These are phyloP conservation scores for Pelagia noctiluca DNA, from an alignment of 30 jellyfish, hydroid and myxozoan species.

Conservation along the genomic window DNA sequence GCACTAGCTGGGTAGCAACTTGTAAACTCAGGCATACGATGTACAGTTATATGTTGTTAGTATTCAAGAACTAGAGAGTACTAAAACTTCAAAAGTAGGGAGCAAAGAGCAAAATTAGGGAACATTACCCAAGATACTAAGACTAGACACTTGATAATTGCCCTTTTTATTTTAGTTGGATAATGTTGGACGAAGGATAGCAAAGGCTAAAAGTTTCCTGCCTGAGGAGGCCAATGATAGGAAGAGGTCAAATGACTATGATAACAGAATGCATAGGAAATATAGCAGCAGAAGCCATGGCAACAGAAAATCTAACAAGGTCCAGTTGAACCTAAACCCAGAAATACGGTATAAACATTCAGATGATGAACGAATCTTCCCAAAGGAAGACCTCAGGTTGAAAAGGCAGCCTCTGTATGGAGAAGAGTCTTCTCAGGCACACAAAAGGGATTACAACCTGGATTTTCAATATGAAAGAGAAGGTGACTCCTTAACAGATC, in stretches of 20 bases:
- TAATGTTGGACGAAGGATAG: constrained; percentile 56
- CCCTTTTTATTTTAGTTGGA: constrained; percentile 44
- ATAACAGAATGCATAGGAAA: constrained; percentile 23
- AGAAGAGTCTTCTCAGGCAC: background rate
- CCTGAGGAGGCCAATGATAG: constrained; percentile 2
- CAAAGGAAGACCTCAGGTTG: background rate
- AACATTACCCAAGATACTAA: too few species aligned
- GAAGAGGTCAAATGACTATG: background rate
- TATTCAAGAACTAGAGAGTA: too few species aligned
- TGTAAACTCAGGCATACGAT: too few species aligned
- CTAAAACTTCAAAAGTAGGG: too few species aligned
- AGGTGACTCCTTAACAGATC: constrained; percentile 11
- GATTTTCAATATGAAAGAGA: constrained; percentile 61
- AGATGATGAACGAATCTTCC: constrained; percentile 1
- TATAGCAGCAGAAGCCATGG: constrained; percentile 21
- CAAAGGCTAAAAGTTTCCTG: constrained; percentile 28
- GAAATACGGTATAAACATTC: constrained; percentile 23
- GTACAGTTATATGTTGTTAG: too few species aligned
- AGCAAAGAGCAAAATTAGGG: too few species aligned
- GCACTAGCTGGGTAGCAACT: too few species aligned
- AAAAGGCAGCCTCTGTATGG: constrained; percentile 22
- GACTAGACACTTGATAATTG: too few species aligned
- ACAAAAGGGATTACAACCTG: background rate
- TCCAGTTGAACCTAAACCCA: constrained; percentile 29
- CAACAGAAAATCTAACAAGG: constrained; percentile 15